Percentiles rank a stretch among this genome's conserved stretches.
phyloP scores from a whole-genome alignment of 2,113 vertebrate species.

The Castor canadensis region DNA sequence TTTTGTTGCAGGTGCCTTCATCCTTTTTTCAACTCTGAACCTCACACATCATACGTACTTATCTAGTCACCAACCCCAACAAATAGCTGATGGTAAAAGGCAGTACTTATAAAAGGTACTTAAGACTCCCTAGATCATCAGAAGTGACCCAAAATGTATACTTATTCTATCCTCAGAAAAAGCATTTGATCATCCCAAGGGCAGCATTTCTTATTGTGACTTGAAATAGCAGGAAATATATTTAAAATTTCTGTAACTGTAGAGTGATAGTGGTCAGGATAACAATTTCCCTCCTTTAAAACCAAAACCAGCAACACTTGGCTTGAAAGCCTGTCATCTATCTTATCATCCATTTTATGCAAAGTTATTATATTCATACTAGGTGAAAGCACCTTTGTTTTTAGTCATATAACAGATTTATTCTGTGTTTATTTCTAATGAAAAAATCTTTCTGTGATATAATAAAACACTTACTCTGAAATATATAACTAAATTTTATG shows the following conservation, averaged over 20 bases:
- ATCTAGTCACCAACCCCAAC: not conserved
- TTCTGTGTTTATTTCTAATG: not conserved
- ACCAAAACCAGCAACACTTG: not conserved
- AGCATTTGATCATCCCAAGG: not conserved
- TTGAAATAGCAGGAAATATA: not conserved
- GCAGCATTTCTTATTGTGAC: not conserved
- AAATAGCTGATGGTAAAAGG: not conserved
- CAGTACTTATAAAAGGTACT: not conserved
- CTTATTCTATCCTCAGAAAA: not conserved
- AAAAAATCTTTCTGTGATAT: not conserved
- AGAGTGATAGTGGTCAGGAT: not conserved
- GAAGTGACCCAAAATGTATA: not conserved
- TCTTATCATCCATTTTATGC: not conserved
- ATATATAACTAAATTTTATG: not conserved
- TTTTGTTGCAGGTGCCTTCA: not conserved
- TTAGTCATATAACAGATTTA: not conserved
- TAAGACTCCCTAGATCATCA: not conserved
- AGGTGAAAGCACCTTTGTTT: not conserved
- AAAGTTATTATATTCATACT: not conserved
- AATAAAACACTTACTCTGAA: not conserved
- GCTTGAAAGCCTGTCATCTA: not conserved
- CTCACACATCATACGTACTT: rapidly evolving
- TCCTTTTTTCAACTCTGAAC: not conserved
- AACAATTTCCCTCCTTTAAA: not conserved
- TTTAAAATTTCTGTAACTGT: conserved; percentile 18